Evolutionary conservation across 2,797 vertebrate genomes (phyloP).

Genomic region (Enteromius radiatus): DNA sequence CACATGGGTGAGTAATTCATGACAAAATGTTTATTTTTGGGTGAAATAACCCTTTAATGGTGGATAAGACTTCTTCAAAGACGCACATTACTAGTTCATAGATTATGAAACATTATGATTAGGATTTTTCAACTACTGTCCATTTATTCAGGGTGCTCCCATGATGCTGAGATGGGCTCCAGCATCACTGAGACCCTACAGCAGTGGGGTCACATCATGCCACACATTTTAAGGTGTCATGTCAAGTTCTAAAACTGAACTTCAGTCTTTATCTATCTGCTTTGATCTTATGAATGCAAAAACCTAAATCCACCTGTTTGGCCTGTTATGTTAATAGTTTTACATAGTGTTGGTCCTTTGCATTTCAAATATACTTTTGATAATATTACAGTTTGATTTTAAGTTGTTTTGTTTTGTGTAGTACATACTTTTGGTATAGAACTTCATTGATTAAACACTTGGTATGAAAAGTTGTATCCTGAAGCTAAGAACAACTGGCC

Average conservation of each 20-base stretch:
- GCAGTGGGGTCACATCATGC: not conserved
- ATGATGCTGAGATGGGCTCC: not conserved
- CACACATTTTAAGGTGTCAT: not conserved
- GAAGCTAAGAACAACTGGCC: not conserved
- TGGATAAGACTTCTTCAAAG: not conserved
- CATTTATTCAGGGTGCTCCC: not conserved
- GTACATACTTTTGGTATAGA: not conserved
- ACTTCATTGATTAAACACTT: not conserved
- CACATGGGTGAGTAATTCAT: not conserved
- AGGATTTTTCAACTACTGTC: not conserved
- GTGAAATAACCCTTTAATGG: not conserved
- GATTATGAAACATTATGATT: not conserved
- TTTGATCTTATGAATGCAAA: not conserved
- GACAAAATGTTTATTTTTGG: not conserved
- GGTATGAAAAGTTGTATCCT: not conserved
- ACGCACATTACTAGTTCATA: not conserved
- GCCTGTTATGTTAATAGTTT: not conserved
- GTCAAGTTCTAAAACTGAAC: not conserved
- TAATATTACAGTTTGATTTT: not conserved
- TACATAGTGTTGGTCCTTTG: not conserved
- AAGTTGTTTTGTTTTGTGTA: not conserved
- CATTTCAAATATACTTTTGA: not conserved
- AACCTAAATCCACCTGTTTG: not conserved
- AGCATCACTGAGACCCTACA: not conserved
- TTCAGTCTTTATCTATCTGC: not conserved